These are phyloP conservation scores for Calephelis nemesis DNA, from an alignment of 1,140 invertebrate genomes.

Conservation along the genomic window DNA sequence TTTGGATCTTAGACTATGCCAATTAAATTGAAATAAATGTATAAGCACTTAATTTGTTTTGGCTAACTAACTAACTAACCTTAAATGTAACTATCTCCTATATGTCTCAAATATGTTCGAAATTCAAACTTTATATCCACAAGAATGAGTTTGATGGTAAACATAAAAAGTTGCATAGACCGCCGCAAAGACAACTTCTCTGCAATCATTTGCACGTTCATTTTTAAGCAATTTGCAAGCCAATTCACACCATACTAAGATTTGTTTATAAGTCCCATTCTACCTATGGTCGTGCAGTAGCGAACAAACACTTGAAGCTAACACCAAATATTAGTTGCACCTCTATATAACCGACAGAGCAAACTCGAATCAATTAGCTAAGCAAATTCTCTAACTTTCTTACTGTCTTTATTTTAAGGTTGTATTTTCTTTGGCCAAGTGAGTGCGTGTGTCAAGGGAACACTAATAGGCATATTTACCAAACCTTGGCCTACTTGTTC, in stretches of 20 bases:
- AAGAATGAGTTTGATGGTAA: too few relatives aligned
- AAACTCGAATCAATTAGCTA: constrained; percentile 4
- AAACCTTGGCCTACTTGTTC: constrained; percentile 9
- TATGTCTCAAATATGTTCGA: too few relatives aligned
- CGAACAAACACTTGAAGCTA: neutral
- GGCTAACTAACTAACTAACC: too few relatives aligned
- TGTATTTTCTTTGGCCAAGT: constrained; percentile 1
- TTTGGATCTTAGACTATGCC: too few relatives aligned
- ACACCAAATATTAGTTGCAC: constrained; percentile 5
- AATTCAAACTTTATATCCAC: too few relatives aligned
- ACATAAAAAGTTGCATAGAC: too few relatives aligned
- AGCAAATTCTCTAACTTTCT: constrained; percentile 7
- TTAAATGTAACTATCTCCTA: too few relatives aligned
- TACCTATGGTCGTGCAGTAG: neutral
- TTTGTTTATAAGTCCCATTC: constrained; percentile 1
- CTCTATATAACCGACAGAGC: constrained; percentile 2
- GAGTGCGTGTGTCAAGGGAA: constrained; percentile 10
- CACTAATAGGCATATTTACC: constrained; percentile 7
- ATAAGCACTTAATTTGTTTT: too few relatives aligned
- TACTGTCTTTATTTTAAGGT: constrained; percentile 1
- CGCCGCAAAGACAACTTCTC: neutral
- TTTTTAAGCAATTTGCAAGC: too few relatives aligned
- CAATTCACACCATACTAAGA: neutral
- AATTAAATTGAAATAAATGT: too few relatives aligned
- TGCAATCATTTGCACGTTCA: too few relatives aligned